Evolutionary conservation across 92 coral and sea anemone genomes (phyloP).

Genomic region (Diadumene lineata): DNA sequence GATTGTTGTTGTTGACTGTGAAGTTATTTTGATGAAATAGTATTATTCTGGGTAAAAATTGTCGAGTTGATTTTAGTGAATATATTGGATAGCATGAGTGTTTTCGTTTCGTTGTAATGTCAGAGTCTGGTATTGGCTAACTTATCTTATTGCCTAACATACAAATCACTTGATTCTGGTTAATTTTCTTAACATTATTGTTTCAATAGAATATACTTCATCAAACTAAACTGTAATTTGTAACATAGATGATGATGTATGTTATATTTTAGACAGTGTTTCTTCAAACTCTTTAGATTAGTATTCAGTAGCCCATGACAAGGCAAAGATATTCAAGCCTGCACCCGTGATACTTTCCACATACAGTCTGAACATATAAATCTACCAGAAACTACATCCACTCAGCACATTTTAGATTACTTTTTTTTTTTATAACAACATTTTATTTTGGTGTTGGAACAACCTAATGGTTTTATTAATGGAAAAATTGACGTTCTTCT

Average conservation of each 20-base stretch:
- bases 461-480: not conserved
- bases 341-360: constrained; percentile 15
- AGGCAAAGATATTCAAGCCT: not conserved
- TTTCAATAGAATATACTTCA: not conserved
- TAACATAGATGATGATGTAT: not conserved
- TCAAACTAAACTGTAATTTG: not conserved
- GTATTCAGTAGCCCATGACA: constrained; percentile 22
- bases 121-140: constrained; percentile 29
- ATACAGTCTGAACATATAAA: not conserved
- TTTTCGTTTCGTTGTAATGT: constrained; percentile 34
- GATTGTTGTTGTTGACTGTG: constrained; percentile 23
- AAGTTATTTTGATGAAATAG: constrained; percentile 10
- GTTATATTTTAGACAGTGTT: not conserved
- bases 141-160: constrained; percentile 31
- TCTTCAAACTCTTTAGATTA: not conserved
- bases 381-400: not conserved
- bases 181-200: not conserved
- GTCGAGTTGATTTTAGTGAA: constrained; percentile 30
- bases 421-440: not conserved
- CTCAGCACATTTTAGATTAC: not conserved
- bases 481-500: too few relatives aligned
- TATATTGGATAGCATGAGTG: constrained; percentile 25
- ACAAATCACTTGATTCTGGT: constrained; percentile 9
- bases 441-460: not conserved
- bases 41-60: constrained; percentile 8